phyloP scores from a whole-genome alignment of 30 jellyfish, hydroid and myxozoan species.

The Aurelia sp. region DNA sequence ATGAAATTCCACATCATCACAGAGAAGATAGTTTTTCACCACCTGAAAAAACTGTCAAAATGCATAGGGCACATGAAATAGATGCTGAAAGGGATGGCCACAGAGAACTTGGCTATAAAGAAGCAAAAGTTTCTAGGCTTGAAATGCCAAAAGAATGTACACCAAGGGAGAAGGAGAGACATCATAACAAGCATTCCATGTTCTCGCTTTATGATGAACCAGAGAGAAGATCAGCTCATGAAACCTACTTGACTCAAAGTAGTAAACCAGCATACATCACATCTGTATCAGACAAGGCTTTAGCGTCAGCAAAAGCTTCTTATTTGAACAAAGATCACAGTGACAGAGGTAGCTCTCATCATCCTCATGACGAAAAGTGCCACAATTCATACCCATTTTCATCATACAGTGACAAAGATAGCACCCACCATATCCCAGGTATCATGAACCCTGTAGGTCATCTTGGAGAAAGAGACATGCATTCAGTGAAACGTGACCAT shows the following conservation, averaged over 20 bases:
- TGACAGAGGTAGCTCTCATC: slow-evolving; percentile 13
- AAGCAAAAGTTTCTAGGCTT: neutral
- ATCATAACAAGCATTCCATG: neutral
- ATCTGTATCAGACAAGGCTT: slow-evolving; percentile 42
- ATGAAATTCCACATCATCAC: neutral
- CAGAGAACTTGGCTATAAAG: neutral
- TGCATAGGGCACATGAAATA: neutral
- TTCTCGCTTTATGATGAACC: neutral
- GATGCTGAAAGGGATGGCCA: slow-evolving; percentile 7
- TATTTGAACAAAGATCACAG: slow-evolving; percentile 38
- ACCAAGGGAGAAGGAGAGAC: neutral
- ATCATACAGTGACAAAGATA: slow-evolving; percentile 20
- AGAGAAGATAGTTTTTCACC: slow-evolving; percentile 27
- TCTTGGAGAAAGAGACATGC: slow-evolving; percentile 20
- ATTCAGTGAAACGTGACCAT: slow-evolving; percentile 11
- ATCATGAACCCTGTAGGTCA: slow-evolving; percentile 15
- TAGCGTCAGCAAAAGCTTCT: slow-evolving; percentile 58
- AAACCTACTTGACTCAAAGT: slow-evolving; percentile 3
- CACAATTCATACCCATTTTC: slow-evolving; percentile 28
- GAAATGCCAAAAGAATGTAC: slow-evolving; percentile 4
- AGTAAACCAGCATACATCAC: slow-evolving; percentile 39
- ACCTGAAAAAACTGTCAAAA: neutral
- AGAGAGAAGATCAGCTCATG: slow-evolving; percentile 11
- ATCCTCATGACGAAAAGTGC: slow-evolving; percentile 30
- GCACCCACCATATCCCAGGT: slow-evolving; percentile 8